phyloP scores from a whole-genome alignment of 2,888 invertebrate genomes.

The Cheilosia soror region DNA sequence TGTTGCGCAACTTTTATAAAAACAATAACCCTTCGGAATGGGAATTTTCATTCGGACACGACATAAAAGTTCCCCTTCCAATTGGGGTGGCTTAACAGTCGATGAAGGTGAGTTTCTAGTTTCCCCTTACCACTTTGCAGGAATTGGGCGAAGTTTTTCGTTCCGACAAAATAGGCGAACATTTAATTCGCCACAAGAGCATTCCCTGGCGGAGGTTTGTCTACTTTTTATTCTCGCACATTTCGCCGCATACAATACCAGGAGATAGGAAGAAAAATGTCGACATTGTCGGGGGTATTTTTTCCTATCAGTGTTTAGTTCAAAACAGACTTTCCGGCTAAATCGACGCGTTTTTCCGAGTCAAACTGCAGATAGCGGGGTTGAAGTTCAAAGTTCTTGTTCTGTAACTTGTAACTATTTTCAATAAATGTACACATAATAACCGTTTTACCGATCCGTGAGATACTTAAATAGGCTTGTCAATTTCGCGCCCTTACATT shows the following conservation, averaged over 20 bases:
- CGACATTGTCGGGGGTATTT: slow-evolving; percentile 76
- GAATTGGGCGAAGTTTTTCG: slow-evolving; percentile 18
- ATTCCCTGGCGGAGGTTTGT: slow-evolving; percentile 36
- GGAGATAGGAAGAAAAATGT: slow-evolving; percentile 72
- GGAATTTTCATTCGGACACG: slow-evolving; percentile 4
- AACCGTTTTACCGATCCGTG: neutral
- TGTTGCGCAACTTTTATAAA: slow-evolving; percentile 26
- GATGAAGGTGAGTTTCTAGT: slow-evolving; percentile 38
- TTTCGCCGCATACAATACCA: slow-evolving; percentile 60
- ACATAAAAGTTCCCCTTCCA: neutral
- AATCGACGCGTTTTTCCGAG: slow-evolving; percentile 81
- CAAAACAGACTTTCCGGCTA: slow-evolving; percentile 83
- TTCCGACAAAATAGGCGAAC: slow-evolving; percentile 1
- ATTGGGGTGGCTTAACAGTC: too few species aligned
- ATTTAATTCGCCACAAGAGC: slow-evolving; percentile 9
- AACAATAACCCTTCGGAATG: slow-evolving; percentile 20
- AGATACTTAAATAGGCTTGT: too few species aligned
- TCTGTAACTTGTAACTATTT: slow-evolving; percentile 12
- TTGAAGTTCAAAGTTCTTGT: slow-evolving; percentile 58
- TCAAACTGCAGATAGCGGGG: slow-evolving; percentile 61
- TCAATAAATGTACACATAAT: neutral
- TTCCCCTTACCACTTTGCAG: slow-evolving; percentile 35
- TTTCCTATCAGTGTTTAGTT: slow-evolving; percentile 82
- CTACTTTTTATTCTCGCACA: slow-evolving; percentile 37
- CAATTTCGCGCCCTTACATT: neutral